A percentile compares a stretch with the other conserved stretches of the same genome.
These are phyloP conservation scores for Cephus rjabovi DNA, from an alignment of 2,888 invertebrate species.

Conservation along the genomic window DNA sequence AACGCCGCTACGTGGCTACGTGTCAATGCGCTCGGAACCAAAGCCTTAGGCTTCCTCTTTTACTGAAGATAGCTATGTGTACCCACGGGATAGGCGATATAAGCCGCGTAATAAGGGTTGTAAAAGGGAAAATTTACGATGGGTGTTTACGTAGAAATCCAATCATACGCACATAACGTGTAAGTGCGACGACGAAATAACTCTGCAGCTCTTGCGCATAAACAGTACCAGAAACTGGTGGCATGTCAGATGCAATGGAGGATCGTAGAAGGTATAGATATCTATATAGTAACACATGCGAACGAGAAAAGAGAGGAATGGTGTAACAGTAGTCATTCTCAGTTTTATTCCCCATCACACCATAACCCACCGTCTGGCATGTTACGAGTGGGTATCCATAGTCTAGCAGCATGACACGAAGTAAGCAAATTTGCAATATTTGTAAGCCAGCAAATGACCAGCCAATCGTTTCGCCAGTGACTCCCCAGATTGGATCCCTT, in stretches of 20 bases:
- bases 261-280: background rate
- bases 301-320: background rate
- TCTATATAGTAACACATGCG: background rate
- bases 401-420: background rate
- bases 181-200: conserved; percentile 5
- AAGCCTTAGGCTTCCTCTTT: background rate
- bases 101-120: conserved; percentile 34
- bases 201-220: background rate
- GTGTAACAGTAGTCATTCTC: conserved; percentile 23
- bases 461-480: background rate
- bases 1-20: background rate
- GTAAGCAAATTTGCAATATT: conserved; percentile 11
- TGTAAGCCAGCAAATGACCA: conserved; percentile 6
- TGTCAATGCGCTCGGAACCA: background rate
- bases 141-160: conserved; percentile 36
- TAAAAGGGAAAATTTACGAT: conserved; percentile 38
- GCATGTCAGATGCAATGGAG: background rate
- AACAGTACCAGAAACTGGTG: background rate
- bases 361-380: conserved; percentile 5
- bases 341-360: conserved; percentile 29
- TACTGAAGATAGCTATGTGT: background rate
- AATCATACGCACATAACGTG: conserved; percentile 33
- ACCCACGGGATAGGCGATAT: background rate
- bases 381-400: background rate
- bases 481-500: background rate